A percentile compares a stretch with the other conserved stretches of the same genome.
Evolutionary conservation across 1,140 invertebrate genomes (phyloP).

Genomic region (Drosophila insularis): DNA sequence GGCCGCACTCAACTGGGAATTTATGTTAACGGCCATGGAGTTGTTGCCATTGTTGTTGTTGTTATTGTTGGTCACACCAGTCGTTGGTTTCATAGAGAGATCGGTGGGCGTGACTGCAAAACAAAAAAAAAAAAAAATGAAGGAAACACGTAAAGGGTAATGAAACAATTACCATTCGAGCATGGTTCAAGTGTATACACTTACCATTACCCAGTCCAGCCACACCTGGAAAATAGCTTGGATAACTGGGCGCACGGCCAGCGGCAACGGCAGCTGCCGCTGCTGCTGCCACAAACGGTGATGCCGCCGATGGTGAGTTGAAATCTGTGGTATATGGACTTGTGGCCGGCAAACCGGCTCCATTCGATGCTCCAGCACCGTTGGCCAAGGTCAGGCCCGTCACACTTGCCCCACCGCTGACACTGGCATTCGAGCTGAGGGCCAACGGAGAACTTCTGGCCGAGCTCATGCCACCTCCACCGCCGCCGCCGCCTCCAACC

Average conservation of each 20-base stretch:
- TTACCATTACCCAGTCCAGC: conserved; percentile 75
- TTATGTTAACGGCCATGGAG: conserved; percentile 56
- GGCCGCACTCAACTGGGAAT: conserved; percentile 65
- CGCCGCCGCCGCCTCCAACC: conserved; percentile 43
- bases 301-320: conserved; percentile 72
- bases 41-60: conserved; percentile 44
- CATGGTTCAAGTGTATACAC: conserved; percentile 14
- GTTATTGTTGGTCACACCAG: conserved; percentile 39
- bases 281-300: conserved; percentile 71
- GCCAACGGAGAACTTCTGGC: conserved; percentile 80
- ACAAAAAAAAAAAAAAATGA: not conserved
- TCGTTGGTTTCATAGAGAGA: conserved; percentile 80
- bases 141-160: not conserved
- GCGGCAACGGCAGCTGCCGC: conserved; percentile 73
- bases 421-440: conserved; percentile 77
- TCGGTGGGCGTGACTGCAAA: conserved; percentile 77
- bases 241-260: conserved; percentile 74
- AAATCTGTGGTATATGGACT: conserved; percentile 80
- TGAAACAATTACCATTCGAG: not conserved
- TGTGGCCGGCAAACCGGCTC: conserved; percentile 72
- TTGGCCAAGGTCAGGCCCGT: conserved; percentile 68
- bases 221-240: conserved; percentile 75
- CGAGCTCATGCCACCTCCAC: conserved; percentile 70
- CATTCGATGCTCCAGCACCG: conserved; percentile 70
- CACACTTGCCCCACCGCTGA: conserved; percentile 66